Percentiles rank a stretch among this genome's conserved stretches.
phyloP scores from a whole-genome alignment of 2,797 vertebrate genomes.

The Sebastes cheni region DNA sequence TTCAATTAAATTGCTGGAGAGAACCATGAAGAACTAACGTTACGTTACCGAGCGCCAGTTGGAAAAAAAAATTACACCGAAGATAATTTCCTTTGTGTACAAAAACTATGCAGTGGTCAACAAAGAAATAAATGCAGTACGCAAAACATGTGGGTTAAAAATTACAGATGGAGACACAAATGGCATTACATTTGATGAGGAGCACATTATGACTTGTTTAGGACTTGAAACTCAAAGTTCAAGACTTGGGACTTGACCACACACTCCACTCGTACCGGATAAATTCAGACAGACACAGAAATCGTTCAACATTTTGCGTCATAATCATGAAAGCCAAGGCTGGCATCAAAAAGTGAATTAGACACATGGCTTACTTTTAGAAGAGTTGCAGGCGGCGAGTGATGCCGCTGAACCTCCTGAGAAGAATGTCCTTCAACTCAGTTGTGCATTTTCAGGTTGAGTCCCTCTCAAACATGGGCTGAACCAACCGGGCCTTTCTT shows the following conservation, averaged over 20 bases:
- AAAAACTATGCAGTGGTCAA: not conserved
- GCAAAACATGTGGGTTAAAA: not conserved
- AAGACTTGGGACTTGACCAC: not conserved
- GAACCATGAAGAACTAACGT: not conserved
- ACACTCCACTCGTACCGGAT: not conserved
- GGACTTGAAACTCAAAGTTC: not conserved
- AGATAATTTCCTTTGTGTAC: not conserved
- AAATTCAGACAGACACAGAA: not conserved
- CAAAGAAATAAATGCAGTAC: not conserved
- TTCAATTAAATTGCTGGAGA: not conserved
- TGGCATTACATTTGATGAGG: not conserved
- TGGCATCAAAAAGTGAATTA: not conserved
- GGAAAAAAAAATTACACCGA: not conserved
- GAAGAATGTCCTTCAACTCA: not conserved
- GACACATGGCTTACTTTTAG: not conserved
- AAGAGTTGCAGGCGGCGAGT: not conserved
- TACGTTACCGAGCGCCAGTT: not conserved
- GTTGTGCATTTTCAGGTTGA: not conserved
- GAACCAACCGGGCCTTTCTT: not conserved
- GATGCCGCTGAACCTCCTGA: not conserved
- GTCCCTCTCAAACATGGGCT: not conserved
- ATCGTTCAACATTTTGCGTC: not conserved
- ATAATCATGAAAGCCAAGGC: not conserved
- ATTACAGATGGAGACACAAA: not conserved
- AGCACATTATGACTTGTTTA: not conserved